These are phyloP conservation scores for Sebastes iracundus DNA, from an alignment of 2,797 vertebrate species.

Conservation along the genomic window DNA sequence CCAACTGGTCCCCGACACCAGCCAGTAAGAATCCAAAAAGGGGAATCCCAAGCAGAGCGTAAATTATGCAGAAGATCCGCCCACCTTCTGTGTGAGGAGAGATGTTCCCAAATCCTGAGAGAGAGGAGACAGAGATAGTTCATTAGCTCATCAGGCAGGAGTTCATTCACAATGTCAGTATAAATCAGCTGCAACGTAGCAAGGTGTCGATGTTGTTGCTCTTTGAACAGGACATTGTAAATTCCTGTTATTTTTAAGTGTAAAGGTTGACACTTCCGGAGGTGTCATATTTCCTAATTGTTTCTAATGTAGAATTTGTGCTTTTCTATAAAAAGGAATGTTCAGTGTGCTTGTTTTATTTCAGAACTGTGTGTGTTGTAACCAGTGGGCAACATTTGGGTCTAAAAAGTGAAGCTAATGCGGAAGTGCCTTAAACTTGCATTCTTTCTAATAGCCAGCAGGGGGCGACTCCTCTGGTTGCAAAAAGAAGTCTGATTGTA, in stretches of 20 bases:
- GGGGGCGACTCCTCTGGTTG: too few species aligned
- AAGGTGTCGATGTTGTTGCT: background rate
- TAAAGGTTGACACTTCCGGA: background rate
- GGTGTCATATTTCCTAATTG: background rate
- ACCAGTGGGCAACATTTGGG: too few species aligned
- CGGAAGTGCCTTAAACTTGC: too few species aligned
- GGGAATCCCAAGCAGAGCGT: slow-evolving; percentile 96
- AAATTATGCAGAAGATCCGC: slow-evolving; percentile 97
- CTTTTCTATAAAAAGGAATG: background rate
- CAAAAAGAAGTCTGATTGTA: too few species aligned
- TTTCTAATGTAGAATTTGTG: background rate
- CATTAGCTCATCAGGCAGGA: background rate
- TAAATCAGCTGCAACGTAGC: background rate
- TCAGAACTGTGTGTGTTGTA: background rate
- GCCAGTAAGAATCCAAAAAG: slow-evolving; percentile 97
- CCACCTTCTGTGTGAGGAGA: slow-evolving; percentile 96
- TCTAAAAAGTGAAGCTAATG: too few species aligned
- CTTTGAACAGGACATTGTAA: background rate
- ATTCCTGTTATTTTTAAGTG: background rate
- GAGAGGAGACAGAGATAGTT: slow-evolving; percentile 1
- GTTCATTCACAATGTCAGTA: background rate
- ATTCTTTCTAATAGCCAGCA: too few species aligned
- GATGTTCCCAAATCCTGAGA: slow-evolving; percentile 95
- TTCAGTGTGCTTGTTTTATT: background rate
- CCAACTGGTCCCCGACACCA: slow-evolving; percentile 96